phyloP scores from a whole-genome alignment of 1,140 invertebrate species.

The Calephelis virginiensis region DNA sequence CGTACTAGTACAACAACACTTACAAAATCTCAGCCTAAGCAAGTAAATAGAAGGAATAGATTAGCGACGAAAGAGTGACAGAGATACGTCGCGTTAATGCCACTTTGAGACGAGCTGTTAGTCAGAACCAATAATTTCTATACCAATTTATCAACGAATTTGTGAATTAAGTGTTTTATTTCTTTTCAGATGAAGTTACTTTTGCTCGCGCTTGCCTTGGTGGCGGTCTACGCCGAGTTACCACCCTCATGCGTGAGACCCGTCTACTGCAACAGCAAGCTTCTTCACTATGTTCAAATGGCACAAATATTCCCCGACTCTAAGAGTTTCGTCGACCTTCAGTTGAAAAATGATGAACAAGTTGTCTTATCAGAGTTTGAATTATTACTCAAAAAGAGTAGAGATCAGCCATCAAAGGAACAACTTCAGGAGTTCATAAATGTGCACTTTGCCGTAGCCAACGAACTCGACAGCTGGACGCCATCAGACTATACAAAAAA shows the following conservation, averaged over 20 bases:
- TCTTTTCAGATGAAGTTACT: conserved; percentile 22
- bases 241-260: conserved; percentile 67
- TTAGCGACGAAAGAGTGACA: too few relatives aligned
- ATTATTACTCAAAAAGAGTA: conserved; percentile 80
- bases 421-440: conserved; percentile 82
- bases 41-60: too few relatives aligned
- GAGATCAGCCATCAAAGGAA: conserved; percentile 75
- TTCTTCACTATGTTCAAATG: conserved; percentile 88
- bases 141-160: too few relatives aligned
- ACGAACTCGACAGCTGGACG: conserved; percentile 79
- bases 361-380: conserved; percentile 79
- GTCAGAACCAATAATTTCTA: too few relatives aligned
- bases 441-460: conserved; percentile 66
- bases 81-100: too few relatives aligned
- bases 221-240: conserved; percentile 5
- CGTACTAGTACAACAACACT: too few relatives aligned
- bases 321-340: conserved; percentile 90
- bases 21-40: too few relatives aligned
- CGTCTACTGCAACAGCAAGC: conserved; percentile 88
- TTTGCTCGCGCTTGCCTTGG: conserved; percentile 8
- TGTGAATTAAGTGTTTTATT: not conserved
- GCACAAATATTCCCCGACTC: conserved; percentile 86
- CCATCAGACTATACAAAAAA: conserved; percentile 82
- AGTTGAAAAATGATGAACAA: conserved; percentile 45
- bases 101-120: too few relatives aligned